Base-by-base conservation (phyloP, 2,888 invertebrate genomes). In the Coleophora deauratella region DNA sequence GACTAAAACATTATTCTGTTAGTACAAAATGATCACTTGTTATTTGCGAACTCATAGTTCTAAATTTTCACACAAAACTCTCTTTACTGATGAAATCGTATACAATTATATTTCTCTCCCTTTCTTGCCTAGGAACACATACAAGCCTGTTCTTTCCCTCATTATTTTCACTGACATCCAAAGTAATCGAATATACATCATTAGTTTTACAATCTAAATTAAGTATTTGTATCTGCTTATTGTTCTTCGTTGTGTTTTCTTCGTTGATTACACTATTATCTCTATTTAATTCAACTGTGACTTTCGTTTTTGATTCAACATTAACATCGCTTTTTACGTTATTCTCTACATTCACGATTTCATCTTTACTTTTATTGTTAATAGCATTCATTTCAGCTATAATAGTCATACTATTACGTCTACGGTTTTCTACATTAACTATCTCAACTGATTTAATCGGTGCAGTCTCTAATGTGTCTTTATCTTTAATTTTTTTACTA, bases 211-310 rank as follows among this genome's bases (percentile, higher is more conserved):
- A 73, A 62, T 85, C 85, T 80, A 85, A 55, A 56, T 85, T 85
- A 51, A 85, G 70, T 79, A 85, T 84, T 72, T 85, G 85, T 74
- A 84, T 75, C 54, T 82, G 81, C 66, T 81, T 84, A 79, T 81
- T 82, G 72, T 81, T 80, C 66, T 81, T 77, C 49, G 55, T 68
- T 54, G 58, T 66, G 59, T 65, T 63, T 33, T 30, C 34, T 32
- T 59, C 60, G 27, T 40, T 49, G 50, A 47, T 46, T 41, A 50
- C 60, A 41, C 51, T 42, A 37, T 55, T 51, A 45, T 62, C 50
- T 47, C 72, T 61, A 40, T 76, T 71, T 41, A 75, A 55, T 42
- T 76, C 72, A 2, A 63, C 68, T 46, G 63, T 52, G 14, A 70
- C 50, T 14, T 67, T 66, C 37, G 59, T 65, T 35, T 11, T 27